These are phyloP conservation scores for Xyrichtys novacula DNA, from an alignment of 2,797 vertebrate species.

Conservation along the genomic window DNA sequence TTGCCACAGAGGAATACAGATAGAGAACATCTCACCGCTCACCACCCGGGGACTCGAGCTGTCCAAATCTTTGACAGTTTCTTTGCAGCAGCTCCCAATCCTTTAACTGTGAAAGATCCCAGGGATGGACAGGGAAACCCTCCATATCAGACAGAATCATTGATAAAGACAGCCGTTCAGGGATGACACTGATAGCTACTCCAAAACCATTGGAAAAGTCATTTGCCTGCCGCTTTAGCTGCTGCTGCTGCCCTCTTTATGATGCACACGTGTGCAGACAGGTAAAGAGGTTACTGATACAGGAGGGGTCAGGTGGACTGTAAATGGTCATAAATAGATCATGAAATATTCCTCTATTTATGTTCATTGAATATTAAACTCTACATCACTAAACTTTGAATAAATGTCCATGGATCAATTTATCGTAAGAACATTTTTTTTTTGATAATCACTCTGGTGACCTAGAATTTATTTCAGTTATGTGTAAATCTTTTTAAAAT, in stretches of 20 bases:
- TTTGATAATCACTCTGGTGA: background rate
- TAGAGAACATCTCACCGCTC: constrained; percentile 43
- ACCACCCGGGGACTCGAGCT: constrained; percentile 50
- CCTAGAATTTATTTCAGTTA: background rate
- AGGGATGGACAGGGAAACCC: constrained; percentile 72
- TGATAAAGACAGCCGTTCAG: constrained; percentile 86
- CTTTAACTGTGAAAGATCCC: constrained; percentile 74
- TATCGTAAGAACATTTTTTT: constrained; percentile 12
- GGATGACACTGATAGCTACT: constrained; percentile 90
- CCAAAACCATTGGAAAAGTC: constrained; percentile 82
- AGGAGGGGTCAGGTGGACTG: constrained; percentile 25
- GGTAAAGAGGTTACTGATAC: constrained; percentile 49
- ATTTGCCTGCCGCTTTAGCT: constrained; percentile 75
- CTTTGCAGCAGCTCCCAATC: constrained; percentile 50
- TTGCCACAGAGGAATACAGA: constrained; percentile 70
- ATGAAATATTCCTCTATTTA: constrained; percentile 19
- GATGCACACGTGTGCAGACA: constrained; percentile 69
- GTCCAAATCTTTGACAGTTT: constrained; percentile 64
- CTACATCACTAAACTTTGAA: constrained; percentile 11
- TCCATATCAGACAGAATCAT: constrained; percentile 83
- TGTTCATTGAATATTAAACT: constrained; percentile 23
- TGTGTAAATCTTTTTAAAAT: background rate
- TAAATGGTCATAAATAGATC: constrained; percentile 23
- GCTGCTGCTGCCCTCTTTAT: constrained; percentile 67
- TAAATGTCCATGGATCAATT: constrained; percentile 9